Evolutionary conservation across 1,140 invertebrate species (phyloP).

Genomic region (Grapholita molesta): DNA sequence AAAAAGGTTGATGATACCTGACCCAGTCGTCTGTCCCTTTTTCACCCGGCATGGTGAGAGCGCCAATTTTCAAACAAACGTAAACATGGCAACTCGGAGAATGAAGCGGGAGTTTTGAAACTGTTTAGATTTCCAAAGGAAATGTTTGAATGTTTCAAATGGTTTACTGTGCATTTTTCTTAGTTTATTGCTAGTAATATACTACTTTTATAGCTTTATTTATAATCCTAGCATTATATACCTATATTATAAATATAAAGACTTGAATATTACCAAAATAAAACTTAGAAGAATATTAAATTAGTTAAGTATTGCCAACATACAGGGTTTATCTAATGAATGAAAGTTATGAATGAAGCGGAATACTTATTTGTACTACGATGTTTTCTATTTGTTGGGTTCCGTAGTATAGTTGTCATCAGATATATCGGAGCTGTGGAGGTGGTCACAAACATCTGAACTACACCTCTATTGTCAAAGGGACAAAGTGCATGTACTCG

Average conservation of each 20-base stretch:
- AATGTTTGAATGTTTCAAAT: not conserved
- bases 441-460: too few species aligned
- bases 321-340: conserved; percentile 6
- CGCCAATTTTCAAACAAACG: conserved; percentile 54
- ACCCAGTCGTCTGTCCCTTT: conserved; percentile 42
- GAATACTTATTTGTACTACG: not conserved
- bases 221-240: not conserved
- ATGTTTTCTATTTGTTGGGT: conserved; percentile 10
- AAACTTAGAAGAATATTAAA: conserved; percentile 6
- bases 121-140: not conserved
- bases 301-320: conserved; percentile 8
- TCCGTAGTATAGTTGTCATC: conserved; percentile 10
- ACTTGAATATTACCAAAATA: not conserved
- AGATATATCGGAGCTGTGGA: too few species aligned
- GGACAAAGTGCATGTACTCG: too few species aligned
- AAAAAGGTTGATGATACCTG: conserved; percentile 44
- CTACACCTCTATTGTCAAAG: too few species aligned
- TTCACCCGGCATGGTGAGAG: conserved; percentile 35
- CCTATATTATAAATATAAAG: not conserved
- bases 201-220: not conserved
- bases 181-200: not conserved
- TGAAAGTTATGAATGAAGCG: conserved; percentile 8
- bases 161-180: not conserved
- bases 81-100: conserved; percentile 39
- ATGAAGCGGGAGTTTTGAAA: conserved; percentile 53